Evolutionary conservation across 1,140 invertebrate genomes (phyloP), one percentile per base, ranked within the genome.

Genomic region (Oncopeltus fasciatus): DNA sequence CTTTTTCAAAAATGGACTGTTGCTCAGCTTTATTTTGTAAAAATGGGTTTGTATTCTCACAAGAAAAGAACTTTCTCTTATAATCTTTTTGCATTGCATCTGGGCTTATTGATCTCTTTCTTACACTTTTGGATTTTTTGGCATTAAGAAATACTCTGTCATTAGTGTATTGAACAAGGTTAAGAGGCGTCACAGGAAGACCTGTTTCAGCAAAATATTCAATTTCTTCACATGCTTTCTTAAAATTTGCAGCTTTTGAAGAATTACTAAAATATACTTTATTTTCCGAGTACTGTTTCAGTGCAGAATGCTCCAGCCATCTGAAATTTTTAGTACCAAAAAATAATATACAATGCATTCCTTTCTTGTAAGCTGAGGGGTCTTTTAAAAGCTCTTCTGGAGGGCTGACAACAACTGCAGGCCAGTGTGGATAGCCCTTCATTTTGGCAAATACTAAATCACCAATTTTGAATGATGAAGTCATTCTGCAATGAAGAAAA

Each of bases 381-480:
- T 80, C 81, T 71, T 82, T 84, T 14, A 8, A 14, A 68, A 85
- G 70, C 64, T 86, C 82, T 62, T 71, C 67, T 20, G 81, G 79
- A 5, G 85, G 84, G 61, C 82, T 77, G 12, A 87, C 83, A 67
- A 93, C 82, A 89, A 87, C 87, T 74, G 87, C 90, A 46, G 91
- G 90, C 91, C 91, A 95, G 64, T 89, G 87, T 63, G 88, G 87
- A 77, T 90, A 95, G 70, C 90, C 88, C 79, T 92, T 93, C 90
- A 93, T 93, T 81, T 92, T 92, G 21, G 90, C 90, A 90, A 90
- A 60, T 9, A 60, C 59, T 43, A 60, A 29, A 24, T 24, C 49
- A 24, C 24, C 24, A 24, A 53, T 26, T 14, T 53, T 53, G 26
- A 27, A 53, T n/a, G n/a, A n/a, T n/a, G n/a, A n/a, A n/a, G n/a